Conservation (phyloP, 2,113 vertebrate genomes). For the Craseonycteris thonglongyai region DNA sequence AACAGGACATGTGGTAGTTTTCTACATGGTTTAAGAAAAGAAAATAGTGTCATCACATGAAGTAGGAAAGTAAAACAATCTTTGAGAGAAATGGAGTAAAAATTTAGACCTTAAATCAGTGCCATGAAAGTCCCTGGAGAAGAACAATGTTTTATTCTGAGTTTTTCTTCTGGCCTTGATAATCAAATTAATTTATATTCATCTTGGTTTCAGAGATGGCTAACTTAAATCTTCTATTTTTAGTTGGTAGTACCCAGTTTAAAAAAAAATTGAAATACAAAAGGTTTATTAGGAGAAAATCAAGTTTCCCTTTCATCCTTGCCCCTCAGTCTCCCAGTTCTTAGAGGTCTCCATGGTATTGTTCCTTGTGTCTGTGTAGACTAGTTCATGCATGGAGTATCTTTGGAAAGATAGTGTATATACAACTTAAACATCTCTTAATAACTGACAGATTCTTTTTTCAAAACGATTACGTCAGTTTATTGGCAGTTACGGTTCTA, state of each 20-base stretch:
- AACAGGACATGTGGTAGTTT: neutral
- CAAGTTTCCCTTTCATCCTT: neutral
- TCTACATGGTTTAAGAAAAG: neutral
- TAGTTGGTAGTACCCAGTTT: neutral
- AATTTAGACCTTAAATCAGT: neutral
- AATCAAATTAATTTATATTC: conserved; percentile 20
- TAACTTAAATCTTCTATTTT: conserved; percentile 1
- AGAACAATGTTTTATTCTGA: conserved; percentile 12
- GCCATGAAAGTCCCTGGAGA: neutral
- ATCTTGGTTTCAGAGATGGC: neutral
- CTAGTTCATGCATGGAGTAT: neutral
- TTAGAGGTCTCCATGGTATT: neutral
- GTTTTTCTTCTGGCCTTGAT: conserved; percentile 8
- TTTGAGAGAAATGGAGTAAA: neutral
- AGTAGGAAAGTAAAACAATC: conserved; percentile 4
- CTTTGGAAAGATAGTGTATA: neutral
- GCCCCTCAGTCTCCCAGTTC: neutral
- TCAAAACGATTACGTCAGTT: conserved; percentile 4
- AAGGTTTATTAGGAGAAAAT: neutral
- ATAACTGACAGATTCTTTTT: neutral
- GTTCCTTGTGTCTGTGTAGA: neutral
- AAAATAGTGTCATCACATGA: neutral
- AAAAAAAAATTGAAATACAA: neutral
- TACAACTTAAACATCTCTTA: neutral
- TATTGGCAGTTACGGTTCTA: neutral